phyloP scores from a whole-genome alignment of 2,113 vertebrate genomes.

The Cephalophus harveyi region DNA sequence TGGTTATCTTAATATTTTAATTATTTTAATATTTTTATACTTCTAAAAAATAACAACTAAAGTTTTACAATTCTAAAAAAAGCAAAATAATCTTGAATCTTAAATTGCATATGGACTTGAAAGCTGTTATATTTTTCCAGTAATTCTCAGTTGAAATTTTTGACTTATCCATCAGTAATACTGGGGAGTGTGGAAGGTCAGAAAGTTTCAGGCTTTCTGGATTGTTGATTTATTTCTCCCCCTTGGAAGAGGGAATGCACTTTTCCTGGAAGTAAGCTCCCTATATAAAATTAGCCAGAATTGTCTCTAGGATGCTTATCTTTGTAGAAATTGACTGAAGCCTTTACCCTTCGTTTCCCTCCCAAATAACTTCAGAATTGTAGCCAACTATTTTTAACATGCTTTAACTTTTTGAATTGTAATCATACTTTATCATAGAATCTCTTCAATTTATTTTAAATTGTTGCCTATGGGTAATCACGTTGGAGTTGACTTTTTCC shows the following conservation, averaged over 20 bases:
- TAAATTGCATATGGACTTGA: neutral
- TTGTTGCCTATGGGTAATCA: neutral
- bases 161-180: neutral
- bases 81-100: neutral
- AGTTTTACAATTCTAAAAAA: neutral
- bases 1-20: neutral
- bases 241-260: neutral
- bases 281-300: neutral
- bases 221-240: neutral
- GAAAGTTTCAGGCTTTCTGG: neutral
- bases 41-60: neutral
- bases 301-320: neutral
- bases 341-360: neutral
- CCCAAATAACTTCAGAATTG: neutral
- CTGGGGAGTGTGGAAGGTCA: neutral
- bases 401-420: slow-evolving; percentile 1
- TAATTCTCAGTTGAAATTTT: neutral
- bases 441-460: neutral
- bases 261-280: neutral
- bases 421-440: neutral
- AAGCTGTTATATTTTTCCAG: neutral
- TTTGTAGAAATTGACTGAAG: neutral
- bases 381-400: neutral
- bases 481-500: neutral
- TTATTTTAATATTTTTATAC: neutral